Conservation (phyloP, 2,113 vertebrate genomes). For the Suncus etruscus region DNA sequence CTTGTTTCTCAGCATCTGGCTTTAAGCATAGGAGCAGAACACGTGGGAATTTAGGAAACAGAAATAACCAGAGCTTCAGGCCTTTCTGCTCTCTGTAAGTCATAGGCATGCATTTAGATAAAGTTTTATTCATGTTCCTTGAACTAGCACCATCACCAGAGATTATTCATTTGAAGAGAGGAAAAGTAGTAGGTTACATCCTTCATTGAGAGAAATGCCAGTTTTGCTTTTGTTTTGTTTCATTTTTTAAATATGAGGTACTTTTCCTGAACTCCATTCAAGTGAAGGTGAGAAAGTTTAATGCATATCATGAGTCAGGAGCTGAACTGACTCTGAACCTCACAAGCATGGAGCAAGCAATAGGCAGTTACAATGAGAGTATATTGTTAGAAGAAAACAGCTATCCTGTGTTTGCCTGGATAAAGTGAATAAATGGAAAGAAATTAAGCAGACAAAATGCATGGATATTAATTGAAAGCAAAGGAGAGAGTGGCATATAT, state of each 20-base stretch:
- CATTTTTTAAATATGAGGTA: not conserved
- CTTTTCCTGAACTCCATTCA: constrained; percentile 48
- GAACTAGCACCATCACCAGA: not conserved
- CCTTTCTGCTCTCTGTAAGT: not conserved
- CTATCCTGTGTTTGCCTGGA: not conserved
- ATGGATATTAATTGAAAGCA: not conserved
- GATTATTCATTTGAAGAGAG: constrained; percentile 47
- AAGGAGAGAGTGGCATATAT: not conserved
- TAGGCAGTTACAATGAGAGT: not conserved
- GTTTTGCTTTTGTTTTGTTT: constrained; percentile 16
- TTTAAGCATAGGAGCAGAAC: constrained; percentile 31
- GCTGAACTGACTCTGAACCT: not conserved
- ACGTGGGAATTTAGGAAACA: not conserved
- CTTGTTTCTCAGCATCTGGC: constrained; percentile 43
- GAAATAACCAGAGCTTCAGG: constrained; percentile 35
- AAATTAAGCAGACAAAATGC: not conserved
- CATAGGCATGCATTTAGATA: not conserved
- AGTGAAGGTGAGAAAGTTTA: not conserved
- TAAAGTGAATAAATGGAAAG: not conserved
- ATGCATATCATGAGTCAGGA: not conserved
- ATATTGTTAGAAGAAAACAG: no score
- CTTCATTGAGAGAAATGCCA: constrained; percentile 2
- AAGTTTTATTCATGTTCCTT: constrained; percentile 14
- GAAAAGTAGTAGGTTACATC: constrained; percentile 42
- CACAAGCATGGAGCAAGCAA: not conserved